phyloP scores from a whole-genome alignment of 2,113 vertebrate species.

The Protomyctophum bolini region DNA sequence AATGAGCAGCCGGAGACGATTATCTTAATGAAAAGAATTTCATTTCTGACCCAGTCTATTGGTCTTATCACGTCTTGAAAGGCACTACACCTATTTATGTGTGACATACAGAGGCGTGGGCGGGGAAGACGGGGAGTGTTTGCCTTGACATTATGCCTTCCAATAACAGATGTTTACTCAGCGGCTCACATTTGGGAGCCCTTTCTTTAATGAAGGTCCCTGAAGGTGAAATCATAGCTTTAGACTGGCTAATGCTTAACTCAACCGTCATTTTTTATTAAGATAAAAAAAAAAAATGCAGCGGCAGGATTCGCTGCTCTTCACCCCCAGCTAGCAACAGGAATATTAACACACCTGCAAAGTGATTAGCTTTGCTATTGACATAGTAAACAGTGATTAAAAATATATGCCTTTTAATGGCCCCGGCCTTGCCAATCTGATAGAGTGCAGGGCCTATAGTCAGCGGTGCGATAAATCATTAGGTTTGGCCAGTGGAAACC shows the following conservation, averaged over 20 bases:
- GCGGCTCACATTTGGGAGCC: conserved; percentile 34
- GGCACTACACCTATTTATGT: conserved; percentile 44
- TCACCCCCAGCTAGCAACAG: not conserved
- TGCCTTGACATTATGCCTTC: conserved; percentile 43
- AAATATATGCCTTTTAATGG: conserved; percentile 63
- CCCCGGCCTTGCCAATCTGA: conserved; percentile 60
- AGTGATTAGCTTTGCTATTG: conserved; percentile 58
- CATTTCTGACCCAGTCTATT: conserved; percentile 32
- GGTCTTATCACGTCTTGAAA: conserved; percentile 57
- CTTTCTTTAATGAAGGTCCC: conserved; percentile 57
- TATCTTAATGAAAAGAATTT: conserved; percentile 54
- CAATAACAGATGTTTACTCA: conserved; percentile 60
- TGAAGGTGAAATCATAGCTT: conserved; percentile 60
- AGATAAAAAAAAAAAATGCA: conserved; percentile 20
- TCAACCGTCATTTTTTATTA: conserved; percentile 36
- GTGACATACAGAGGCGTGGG: conserved; percentile 29
- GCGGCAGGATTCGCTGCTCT: not conserved
- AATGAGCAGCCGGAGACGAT: conserved; percentile 32
- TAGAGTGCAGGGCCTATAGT: conserved; percentile 44
- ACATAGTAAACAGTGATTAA: conserved; percentile 63
- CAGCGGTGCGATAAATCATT: conserved; percentile 68
- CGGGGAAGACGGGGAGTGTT: conserved; percentile 42
- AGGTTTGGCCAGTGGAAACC: conserved; percentile 61
- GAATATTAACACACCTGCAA: conserved; percentile 33
- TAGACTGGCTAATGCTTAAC: conserved; percentile 27